Evolutionary conservation across 2,797 vertebrate genomes (phyloP), one percentile per base, ranked within the genome.

Genomic region (Gephyroberyx darwinii): DNA sequence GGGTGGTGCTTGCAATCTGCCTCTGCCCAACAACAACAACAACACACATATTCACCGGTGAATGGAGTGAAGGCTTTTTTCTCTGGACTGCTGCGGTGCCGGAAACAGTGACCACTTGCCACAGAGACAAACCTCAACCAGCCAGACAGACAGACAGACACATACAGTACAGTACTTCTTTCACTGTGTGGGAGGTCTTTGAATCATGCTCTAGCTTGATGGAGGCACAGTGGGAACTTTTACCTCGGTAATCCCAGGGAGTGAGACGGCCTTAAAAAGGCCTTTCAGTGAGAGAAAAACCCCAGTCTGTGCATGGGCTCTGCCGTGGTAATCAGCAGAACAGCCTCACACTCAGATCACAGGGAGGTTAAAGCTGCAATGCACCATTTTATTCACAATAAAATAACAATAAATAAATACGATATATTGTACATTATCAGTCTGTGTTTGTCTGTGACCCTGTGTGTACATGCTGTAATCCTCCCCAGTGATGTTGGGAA

Each of bases 151-250:
- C 54, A 57, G 26, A 72, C 26, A 26, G 57, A 59, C 69, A 65
- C 39, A 17, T 33, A 84, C 26, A 26, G 26, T 26, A 26, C 82
- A 84, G 69, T 71, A 1, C 55, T 87, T 83, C 84, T 85, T 83
- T 75, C 66, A 12, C 78, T 81, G 69, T 17, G 75, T 86, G 82
- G 86, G 88, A 77, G 86, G 86, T 86, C 88, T 85, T 51, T 82
- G 81, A 83, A 71, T 82, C 75, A 8, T 62, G 71, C 59, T 65
- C 69, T 7, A 0, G 77, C 70, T 79, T 69, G 82, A 78, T 75
- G 72, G 82, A 79, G 71, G 71, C 74, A 76, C 71, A 77, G 81
- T 82, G 74, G 70, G 83, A 86, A 84, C 57, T 8, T 78, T 67
- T 73, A 20, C 35, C 67, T 52, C 5, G 0, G 19, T 84, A 83